Evolutionary conservation across 2,113 vertebrate genomes (phyloP).

Genomic region (Anhinga rufa): DNA sequence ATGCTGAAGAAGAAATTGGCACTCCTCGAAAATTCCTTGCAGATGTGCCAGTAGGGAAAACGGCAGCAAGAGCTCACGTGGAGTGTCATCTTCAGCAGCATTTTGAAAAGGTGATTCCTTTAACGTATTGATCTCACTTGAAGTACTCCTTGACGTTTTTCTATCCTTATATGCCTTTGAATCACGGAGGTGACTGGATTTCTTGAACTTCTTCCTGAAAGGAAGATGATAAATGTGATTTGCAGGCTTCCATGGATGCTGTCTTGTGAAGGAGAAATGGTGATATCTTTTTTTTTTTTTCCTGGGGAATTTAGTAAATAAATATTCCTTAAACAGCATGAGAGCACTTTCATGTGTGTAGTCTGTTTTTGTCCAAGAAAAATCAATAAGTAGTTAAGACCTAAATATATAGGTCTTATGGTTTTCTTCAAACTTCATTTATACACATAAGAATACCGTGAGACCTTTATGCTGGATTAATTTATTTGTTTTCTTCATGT

Average conservation of each 20-base stretch:
- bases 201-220: not conserved
- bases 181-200: not conserved
- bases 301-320: not conserved
- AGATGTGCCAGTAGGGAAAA: constrained; percentile 67
- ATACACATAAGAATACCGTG: not conserved
- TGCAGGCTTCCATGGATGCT: not conserved
- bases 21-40: constrained; percentile 81
- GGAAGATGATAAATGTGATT: not conserved
- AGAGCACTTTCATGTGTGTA: not conserved
- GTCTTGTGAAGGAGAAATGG: not conserved
- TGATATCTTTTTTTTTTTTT: not conserved
- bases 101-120: constrained; percentile 83
- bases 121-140: not conserved
- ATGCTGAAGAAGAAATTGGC: constrained; percentile 96
- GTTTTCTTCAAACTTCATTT: not conserved
- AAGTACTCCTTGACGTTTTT: not conserved
- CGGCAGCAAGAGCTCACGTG: constrained; percentile 67
- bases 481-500: not conserved
- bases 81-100: constrained; percentile 88
- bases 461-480: not conserved
- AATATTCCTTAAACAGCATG: not conserved
- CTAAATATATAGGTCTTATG: not conserved
- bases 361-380: not conserved
- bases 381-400: not conserved
- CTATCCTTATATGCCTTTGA: not conserved